Evolutionary conservation across 2,113 vertebrate genomes (phyloP).

Genomic region (Pagrus major): DNA sequence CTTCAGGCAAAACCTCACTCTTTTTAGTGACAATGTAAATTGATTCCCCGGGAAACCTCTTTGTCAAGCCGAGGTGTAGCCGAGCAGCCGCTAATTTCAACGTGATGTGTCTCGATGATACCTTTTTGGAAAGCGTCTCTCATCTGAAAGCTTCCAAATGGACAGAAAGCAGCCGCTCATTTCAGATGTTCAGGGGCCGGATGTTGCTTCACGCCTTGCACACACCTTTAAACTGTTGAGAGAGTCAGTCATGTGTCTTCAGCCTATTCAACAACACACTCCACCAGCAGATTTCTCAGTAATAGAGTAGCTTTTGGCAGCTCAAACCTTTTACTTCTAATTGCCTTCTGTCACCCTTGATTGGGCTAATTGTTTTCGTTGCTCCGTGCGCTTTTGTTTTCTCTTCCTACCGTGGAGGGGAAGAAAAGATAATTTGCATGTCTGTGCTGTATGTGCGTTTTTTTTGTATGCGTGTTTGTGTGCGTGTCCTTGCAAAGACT

Average conservation of each 20-base stretch:
- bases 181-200: constrained; percentile 22
- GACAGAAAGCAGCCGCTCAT: constrained; percentile 35
- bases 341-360: constrained; percentile 81
- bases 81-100: constrained; percentile 39
- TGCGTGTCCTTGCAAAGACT: constrained; percentile 5
- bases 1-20: constrained; percentile 18
- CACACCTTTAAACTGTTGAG: constrained; percentile 57
- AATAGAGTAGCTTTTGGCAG: constrained; percentile 71
- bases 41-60: constrained; percentile 18
- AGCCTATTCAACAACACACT: constrained; percentile 44
- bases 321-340: constrained; percentile 75
- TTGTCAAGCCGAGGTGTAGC: constrained; percentile 11
- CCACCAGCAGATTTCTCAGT: constrained; percentile 56
- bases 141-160: constrained; percentile 43
- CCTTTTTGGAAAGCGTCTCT: constrained; percentile 43
- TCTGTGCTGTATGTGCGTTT: constrained; percentile 28
- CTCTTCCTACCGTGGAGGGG: constrained; percentile 50
- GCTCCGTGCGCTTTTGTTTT: constrained; percentile 74
- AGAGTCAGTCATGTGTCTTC: constrained; percentile 48
- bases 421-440: constrained; percentile 64
- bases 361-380: constrained; percentile 78
- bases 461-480: constrained; percentile 34
- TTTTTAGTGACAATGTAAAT: constrained; percentile 19
- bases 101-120: constrained; percentile 36
- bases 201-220: constrained; percentile 40